Evolutionary conservation across 2,797 vertebrate genomes (phyloP).

Genomic region (Enteromius fasciolatus): DNA sequence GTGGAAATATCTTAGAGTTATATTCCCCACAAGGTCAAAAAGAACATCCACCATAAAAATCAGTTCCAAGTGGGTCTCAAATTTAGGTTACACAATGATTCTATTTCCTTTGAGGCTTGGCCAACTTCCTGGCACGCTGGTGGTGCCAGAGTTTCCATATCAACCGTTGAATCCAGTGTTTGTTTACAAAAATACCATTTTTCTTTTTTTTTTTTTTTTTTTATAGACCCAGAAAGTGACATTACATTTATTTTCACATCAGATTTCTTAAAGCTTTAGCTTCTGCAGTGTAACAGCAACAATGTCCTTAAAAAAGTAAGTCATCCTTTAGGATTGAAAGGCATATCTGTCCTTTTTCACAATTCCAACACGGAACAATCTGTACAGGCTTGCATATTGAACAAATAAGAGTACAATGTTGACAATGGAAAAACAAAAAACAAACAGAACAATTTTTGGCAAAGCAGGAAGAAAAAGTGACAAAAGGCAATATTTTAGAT

Average conservation of each 20-base stretch:
- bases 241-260: slow-evolving; percentile 80
- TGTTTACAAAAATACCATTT: slow-evolving; percentile 78
- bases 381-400: slow-evolving; percentile 79
- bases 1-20: slow-evolving; percentile 77
- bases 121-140: slow-evolving; percentile 52
- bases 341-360: slow-evolving; percentile 73
- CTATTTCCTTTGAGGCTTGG: slow-evolving; percentile 69
- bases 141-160: slow-evolving; percentile 64
- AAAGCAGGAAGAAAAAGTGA: slow-evolving; percentile 83
- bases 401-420: slow-evolving; percentile 66
- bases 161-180: slow-evolving; percentile 83
- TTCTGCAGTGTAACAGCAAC: slow-evolving; percentile 82
- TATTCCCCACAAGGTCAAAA: slow-evolving; percentile 79
- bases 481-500: slow-evolving; percentile 77
- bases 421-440: slow-evolving; percentile 67
- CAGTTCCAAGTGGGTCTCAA: slow-evolving; percentile 79
- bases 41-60: slow-evolving; percentile 74
- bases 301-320: slow-evolving; percentile 74
- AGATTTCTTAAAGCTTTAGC: slow-evolving; percentile 84
- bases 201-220: slow-evolving; percentile 65
- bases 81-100: slow-evolving; percentile 70
- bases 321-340: slow-evolving; percentile 72
- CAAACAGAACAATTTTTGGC: slow-evolving; percentile 74
- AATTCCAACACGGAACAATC: slow-evolving; percentile 75
- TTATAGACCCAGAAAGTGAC: slow-evolving; percentile 80